Evolutionary conservation across 92 coral and sea anemone species (phyloP).

Genomic region (Chrysogorgia sp.): DNA sequence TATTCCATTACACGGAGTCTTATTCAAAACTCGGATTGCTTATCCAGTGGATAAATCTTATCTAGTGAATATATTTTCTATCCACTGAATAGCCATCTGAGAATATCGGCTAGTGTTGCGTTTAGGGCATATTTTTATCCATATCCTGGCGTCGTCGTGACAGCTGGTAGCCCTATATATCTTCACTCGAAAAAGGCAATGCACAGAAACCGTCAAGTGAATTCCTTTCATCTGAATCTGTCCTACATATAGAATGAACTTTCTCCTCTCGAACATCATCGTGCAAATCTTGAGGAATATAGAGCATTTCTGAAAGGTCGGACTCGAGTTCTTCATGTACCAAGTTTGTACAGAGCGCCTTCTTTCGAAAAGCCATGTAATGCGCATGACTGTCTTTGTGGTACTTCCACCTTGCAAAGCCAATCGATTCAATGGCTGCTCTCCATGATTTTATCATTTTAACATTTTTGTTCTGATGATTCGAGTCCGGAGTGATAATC

Average conservation of each 20-base stretch:
- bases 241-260: constrained; percentile 7
- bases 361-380: constrained; percentile 95
- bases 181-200: constrained; percentile 41
- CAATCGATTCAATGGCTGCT: constrained; percentile 81
- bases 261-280: constrained; percentile 58
- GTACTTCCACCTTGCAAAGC: constrained; percentile 89
- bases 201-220: constrained; percentile 46
- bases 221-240: constrained; percentile 50
- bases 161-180: neutral
- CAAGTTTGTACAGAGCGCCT: constrained; percentile 68
- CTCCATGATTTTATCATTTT: constrained; percentile 96
- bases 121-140: neutral
- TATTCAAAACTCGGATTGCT: too few species aligned
- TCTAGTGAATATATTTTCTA: too few species aligned
- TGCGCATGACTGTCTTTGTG: constrained; percentile 85
- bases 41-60: too few species aligned
- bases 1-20: too few species aligned
- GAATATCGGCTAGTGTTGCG: too few species aligned
- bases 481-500: constrained; percentile 93
- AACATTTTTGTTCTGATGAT: constrained; percentile 90
- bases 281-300: constrained; percentile 85
- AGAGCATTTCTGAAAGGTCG: constrained; percentile 74
- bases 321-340: neutral
- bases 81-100: too few species aligned
- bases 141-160: neutral